A percentile compares a stretch with the other conserved stretches of the same genome.
phyloP scores from a whole-genome alignment of 2,113 vertebrate species.

The Paraplagusia blochii region DNA sequence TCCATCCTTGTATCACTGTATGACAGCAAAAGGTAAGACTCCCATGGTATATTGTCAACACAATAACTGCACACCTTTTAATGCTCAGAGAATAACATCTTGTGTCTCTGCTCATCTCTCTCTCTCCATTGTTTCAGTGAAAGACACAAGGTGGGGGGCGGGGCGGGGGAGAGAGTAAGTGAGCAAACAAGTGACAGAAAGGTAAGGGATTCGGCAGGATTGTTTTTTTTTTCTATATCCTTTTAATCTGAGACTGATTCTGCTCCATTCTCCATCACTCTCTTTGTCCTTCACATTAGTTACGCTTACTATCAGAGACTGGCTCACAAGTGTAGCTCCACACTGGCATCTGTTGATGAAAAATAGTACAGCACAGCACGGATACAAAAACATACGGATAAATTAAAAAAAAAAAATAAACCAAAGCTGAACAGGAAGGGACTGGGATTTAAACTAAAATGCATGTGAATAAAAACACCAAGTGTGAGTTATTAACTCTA shows the following conservation, averaged over 20 bases:
- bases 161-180: conserved; percentile 36
- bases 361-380: conserved; percentile 47
- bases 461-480: no score
- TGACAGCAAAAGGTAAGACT: conserved; percentile 18
- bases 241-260: conserved; percentile 34
- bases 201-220: conserved; percentile 51
- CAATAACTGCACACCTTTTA: conserved; percentile 27
- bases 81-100: conserved; percentile 30
- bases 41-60: conserved; percentile 43
- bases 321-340: conserved; percentile 52
- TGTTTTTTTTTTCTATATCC: conserved; percentile 17
- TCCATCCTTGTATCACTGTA: conserved; percentile 18
- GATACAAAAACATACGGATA: no score
- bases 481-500: no score
- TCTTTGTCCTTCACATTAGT: conserved; percentile 39
- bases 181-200: conserved; percentile 51
- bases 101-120: conserved; percentile 24
- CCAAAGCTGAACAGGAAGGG: no score
- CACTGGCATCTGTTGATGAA: conserved; percentile 72
- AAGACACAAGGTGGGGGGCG: no score
- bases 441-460: no score
- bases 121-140: conserved; percentile 35
- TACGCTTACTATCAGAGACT: conserved; percentile 23
- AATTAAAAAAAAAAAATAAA: no score
- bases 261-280: conserved; percentile 47